phyloP scores from a whole-genome alignment of 2,113 vertebrate species.

The Chloebia gouldiae region DNA sequence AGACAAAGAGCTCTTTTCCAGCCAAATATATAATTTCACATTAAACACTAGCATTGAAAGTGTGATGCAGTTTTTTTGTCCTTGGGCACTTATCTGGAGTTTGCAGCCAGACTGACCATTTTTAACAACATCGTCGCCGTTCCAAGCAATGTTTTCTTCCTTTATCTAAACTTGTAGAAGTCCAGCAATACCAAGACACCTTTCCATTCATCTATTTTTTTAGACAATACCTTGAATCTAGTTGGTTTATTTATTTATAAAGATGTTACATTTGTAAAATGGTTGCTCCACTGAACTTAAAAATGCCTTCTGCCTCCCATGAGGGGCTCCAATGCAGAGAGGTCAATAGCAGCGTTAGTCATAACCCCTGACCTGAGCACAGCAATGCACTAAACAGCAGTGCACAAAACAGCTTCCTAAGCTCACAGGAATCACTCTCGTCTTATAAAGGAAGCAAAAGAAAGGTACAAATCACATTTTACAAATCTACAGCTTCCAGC shows the following conservation, averaged over 20 bases:
- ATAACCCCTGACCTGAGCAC: background rate
- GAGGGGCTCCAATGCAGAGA: background rate
- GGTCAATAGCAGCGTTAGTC: background rate
- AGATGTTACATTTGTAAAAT: background rate
- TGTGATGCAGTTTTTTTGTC: background rate
- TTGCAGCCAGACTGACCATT: background rate
- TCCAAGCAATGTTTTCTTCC: background rate
- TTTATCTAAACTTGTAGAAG: background rate
- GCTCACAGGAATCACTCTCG: background rate
- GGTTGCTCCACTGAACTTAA: background rate
- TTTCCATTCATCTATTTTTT: background rate
- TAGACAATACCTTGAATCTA: background rate
- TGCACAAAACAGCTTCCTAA: background rate
- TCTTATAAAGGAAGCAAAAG: background rate
- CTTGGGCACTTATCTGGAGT: background rate
- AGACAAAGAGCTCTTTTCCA: slow-evolving; percentile 14
- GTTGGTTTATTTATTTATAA: background rate
- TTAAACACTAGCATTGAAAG: background rate
- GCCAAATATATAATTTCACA: slow-evolving; percentile 15
- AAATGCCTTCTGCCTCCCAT: background rate
- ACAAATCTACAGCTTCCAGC: background rate
- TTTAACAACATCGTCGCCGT: background rate
- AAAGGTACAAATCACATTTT: background rate
- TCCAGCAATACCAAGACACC: background rate
- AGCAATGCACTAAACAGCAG: background rate